Evolutionary conservation across 2,888 invertebrate species (phyloP).

Genomic region (Junonia oenone): DNA sequence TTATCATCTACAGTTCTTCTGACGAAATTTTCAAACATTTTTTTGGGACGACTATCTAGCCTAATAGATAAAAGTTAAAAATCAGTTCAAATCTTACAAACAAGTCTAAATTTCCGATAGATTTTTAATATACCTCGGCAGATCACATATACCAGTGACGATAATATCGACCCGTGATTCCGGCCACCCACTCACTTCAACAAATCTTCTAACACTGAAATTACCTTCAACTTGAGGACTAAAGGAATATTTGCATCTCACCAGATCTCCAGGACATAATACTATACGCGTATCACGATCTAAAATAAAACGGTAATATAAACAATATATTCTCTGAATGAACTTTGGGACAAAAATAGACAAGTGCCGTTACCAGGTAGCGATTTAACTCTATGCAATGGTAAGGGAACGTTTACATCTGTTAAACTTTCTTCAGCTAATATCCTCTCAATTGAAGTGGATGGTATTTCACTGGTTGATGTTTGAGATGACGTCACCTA

Average conservation of each 20-base stretch:
- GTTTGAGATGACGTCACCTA: conserved; percentile 63
- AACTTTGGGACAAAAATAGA: neutral
- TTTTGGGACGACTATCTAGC: conserved; percentile 67
- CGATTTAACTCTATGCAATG: conserved; percentile 49
- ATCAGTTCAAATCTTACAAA: neutral
- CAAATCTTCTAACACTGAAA: conserved; percentile 57
- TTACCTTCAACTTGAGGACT: conserved; percentile 61
- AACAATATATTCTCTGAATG: neutral
- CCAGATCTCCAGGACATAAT: conserved; percentile 59
- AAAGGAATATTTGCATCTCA: conserved; percentile 68
- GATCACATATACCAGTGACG: conserved; percentile 59
- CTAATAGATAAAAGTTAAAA: no score
- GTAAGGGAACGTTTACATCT: conserved; percentile 44
- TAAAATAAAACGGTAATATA: conserved; percentile 31
- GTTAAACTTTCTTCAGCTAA: conserved; percentile 37
- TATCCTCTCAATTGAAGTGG: conserved; percentile 39
- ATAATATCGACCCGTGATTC: conserved; percentile 58
- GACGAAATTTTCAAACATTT: conserved; percentile 66
- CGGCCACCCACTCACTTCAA: conserved; percentile 71
- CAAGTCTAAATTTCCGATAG: neutral
- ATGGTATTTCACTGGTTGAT: conserved; percentile 59
- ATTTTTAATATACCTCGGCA: conserved; percentile 53
- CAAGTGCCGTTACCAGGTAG: conserved; percentile 34
- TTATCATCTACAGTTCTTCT: conserved; percentile 57
- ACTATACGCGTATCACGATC: conserved; percentile 46